These are phyloP conservation scores for Ectropis grisescens DNA, from an alignment of 1,140 invertebrate genomes.

Conservation along the genomic window DNA sequence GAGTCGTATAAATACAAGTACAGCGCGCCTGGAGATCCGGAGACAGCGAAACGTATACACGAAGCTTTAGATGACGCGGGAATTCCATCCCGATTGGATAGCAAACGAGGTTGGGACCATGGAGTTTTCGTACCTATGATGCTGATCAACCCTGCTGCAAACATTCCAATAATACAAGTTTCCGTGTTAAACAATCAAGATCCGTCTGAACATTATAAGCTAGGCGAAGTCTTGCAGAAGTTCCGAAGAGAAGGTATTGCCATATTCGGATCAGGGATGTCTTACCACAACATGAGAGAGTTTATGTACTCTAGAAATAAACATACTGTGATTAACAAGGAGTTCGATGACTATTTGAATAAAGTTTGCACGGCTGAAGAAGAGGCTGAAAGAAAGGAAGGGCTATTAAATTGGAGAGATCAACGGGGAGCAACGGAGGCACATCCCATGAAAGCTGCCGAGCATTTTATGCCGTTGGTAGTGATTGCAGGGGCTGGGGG, in stretches of 20 bases:
- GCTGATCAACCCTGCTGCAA: conserved; percentile 46
- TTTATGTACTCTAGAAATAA: conserved; percentile 28
- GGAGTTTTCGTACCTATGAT: conserved; percentile 63
- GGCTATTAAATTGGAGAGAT: conserved; percentile 34
- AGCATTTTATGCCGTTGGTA: conserved; percentile 58
- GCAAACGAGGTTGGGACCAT: conserved; percentile 56
- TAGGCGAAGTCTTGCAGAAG: conserved; percentile 39
- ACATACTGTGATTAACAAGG: conserved; percentile 34
- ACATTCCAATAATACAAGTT: conserved; percentile 52
- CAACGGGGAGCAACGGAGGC: conserved; percentile 42
- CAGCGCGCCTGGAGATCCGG: conserved; percentile 46
- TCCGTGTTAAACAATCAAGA: conserved; percentile 47
- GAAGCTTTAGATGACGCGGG: conserved; percentile 31
- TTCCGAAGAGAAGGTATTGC: conserved; percentile 55
- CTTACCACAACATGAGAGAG: conserved; percentile 59
- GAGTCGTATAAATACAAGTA: conserved; percentile 55
- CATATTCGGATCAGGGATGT: conserved; percentile 56
- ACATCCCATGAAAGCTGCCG: conserved; percentile 43
- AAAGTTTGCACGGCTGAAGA: conserved; percentile 38
- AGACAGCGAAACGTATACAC: conserved; percentile 39
- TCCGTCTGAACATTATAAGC: conserved; percentile 42
- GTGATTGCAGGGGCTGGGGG: conserved; percentile 55
- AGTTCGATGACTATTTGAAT: conserved; percentile 49
- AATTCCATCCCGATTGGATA: conserved; percentile 41
- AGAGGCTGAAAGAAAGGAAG: conserved; percentile 26